Evolutionary conservation across 2,888 invertebrate species (phyloP), one percentile per base, ranked within the genome.

Genomic region (Cosmia pyralina): DNA sequence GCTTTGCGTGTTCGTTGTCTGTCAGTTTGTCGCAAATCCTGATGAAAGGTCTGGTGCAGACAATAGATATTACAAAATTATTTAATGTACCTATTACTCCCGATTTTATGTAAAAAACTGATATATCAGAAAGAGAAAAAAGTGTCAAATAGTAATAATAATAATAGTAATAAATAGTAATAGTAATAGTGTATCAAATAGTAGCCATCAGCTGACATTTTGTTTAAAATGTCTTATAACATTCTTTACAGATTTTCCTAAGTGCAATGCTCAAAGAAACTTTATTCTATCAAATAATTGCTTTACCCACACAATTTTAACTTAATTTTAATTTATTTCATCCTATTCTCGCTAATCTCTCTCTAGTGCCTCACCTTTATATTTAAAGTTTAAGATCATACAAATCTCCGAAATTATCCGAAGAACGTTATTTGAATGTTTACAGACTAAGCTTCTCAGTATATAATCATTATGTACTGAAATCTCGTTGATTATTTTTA

Each of bases 361-460:
- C 55, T 17, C 1, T 28, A 44, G 38, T 62, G 50, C 71, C 34
- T 55, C n/a, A 38, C 70, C 53, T 48, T 55, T 66, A 77, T 22
- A 34, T 15, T 0, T 8, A 52, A 77, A 77, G 10, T 77, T 71
- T 64, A 13, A 55, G 28, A 69, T 64, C 77, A 60, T 46, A 77
- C 64, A 55, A 77, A 70, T 77, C 44, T 55, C 19, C 19, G 3
- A 58, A 76, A 77, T 65, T 65, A 55, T 77, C 34, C 10, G 13
- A 65, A 60, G 50, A 65, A 44, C 53, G 48, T 69, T 48, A 69
- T 53, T 59, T 34, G 7, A 70, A 77, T 65, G 46, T 71, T 66
- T 22, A 46, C n/a, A 46, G n/a, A 38, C 55, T 62, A 10, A 55
- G 22, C 48, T 60, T 52, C 55, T 46, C 28, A 59, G 52, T 34